A percentile compares a stretch with the other conserved stretches of the same genome.
phyloP scores from a whole-genome alignment of 2,113 vertebrate genomes.

The Chascanopsetta lugubris region DNA sequence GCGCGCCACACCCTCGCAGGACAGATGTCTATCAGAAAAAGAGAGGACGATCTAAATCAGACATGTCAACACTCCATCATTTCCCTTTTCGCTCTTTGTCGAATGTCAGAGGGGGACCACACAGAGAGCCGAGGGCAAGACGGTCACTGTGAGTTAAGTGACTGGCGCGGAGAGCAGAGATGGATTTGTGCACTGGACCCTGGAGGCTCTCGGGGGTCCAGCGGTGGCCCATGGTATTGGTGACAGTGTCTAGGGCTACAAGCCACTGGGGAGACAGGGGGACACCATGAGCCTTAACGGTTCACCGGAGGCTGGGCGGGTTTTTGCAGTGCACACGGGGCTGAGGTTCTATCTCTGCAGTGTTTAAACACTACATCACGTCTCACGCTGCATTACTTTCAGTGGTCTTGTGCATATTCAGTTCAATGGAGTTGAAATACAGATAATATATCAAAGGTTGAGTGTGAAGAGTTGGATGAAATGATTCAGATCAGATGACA shows the following conservation, averaged over 20 bases:
- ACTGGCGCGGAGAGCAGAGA: slow-evolving; percentile 25
- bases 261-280: slow-evolving; percentile 48
- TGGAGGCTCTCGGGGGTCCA: slow-evolving; percentile 51
- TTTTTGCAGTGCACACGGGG: slow-evolving; percentile 18
- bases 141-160: slow-evolving; percentile 50
- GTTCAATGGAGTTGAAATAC: too few relatives aligned
- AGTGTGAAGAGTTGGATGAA: too few relatives aligned
- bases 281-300: slow-evolving; percentile 15
- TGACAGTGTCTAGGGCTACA: slow-evolving; percentile 32
- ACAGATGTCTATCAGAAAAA: slow-evolving; percentile 32
- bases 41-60: slow-evolving; percentile 37
- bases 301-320: slow-evolving; percentile 20
- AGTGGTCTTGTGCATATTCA: neutral
- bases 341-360: neutral
- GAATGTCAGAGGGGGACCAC: slow-evolving; percentile 66
- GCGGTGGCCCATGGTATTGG: slow-evolving; percentile 38
- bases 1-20: neutral
- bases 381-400: neutral
- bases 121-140: slow-evolving; percentile 62
- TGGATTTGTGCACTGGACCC: slow-evolving; percentile 80
- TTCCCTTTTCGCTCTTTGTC: slow-evolving; percentile 49
- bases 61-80: slow-evolving; percentile 36
- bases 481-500: too few relatives aligned
- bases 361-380: neutral
- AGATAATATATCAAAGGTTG: too few relatives aligned